Percentiles rank a stretch among this genome's conserved stretches.
phyloP scores from a whole-genome alignment of 2,797 vertebrate species.

The Chromis chromis region DNA sequence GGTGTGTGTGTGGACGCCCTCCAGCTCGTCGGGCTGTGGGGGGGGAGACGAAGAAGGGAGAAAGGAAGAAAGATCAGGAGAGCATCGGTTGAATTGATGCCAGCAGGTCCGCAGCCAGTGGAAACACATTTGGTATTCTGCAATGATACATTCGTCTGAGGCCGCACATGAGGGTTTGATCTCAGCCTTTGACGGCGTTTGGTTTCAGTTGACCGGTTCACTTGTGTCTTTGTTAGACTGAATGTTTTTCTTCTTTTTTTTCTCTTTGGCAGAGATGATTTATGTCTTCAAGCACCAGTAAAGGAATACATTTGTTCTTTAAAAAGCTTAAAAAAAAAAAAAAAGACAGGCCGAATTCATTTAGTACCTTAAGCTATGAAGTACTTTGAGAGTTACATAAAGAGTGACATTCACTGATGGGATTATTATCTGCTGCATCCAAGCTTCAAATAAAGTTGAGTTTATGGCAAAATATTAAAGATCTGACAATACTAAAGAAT shows the following conservation, averaged over 20 bases:
- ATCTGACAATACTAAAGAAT: too few relatives aligned
- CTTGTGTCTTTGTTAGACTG: conserved; percentile 4
- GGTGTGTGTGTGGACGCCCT: conserved; percentile 90
- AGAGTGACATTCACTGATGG: too few relatives aligned
- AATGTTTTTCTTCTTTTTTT: conserved; percentile 7
- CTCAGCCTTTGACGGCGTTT: conserved; percentile 21
- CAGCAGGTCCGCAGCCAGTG: conserved; percentile 33
- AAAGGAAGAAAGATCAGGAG: conserved; percentile 39
- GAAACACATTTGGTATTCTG: conserved; percentile 48
- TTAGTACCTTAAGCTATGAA: too few relatives aligned
- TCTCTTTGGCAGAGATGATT: background rate
- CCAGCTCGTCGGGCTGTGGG: conserved; percentile 91
- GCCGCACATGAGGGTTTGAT: conserved; percentile 16
- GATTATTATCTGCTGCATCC: too few relatives aligned
- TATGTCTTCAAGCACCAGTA: too few relatives aligned
- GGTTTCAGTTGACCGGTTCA: conserved; percentile 3
- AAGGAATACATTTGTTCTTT: too few relatives aligned
- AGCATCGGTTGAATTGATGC: conserved; percentile 7
- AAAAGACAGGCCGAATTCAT: too few relatives aligned
- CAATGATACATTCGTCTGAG: conserved; percentile 17
- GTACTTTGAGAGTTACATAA: too few relatives aligned
- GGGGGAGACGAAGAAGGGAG: conserved; percentile 6
- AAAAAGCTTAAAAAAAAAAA: too few relatives aligned
- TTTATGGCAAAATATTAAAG: background rate
- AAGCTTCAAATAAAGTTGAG: too few relatives aligned